Base-by-base conservation (phyloP, 2,888 invertebrate species). In the Oegoconia quadripuncta region DNA sequence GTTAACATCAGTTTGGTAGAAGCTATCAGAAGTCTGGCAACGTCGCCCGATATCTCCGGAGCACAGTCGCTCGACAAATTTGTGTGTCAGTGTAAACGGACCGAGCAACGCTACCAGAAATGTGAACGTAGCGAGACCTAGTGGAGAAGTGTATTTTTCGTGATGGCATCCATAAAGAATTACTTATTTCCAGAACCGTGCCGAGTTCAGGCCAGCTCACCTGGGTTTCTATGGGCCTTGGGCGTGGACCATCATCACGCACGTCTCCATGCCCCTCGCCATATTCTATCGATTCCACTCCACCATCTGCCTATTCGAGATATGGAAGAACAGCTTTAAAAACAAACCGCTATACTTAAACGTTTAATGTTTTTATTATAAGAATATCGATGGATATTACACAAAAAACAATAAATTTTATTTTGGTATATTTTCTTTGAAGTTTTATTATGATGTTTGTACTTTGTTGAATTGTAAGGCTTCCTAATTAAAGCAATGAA, bases 221-320 rank as follows among this genome's bases (percentile, higher is more conserved):
- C 80, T 95, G 13, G 73, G 91, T 34, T 95, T 96, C 76, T 96
- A 93, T 65, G 95, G 95, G 0, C 90, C 93, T 1, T 95, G 95
- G 95, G 94, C 94, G 2, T 97, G 96, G 96, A 95, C 95, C 0
- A 94, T 96, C 52, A 95, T 97, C 55, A 95, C 95, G 0, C 95
- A 96, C 66, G 93, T 96, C 0, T 94, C 95, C 0, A 95, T 95
- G 92, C 96, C 96, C 0, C 80, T 97, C 31, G 95, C 95, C 0
- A 96, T 96, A 55, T 96, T 96, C 80, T 97, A 95, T 76, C 88
- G 97, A 27, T 97, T 97, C 67, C 96, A 97, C 74, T 96, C 96
- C 2, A 95, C 96, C 0, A 96, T 97, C 54, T 97, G 97, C 72
- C 89, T 97, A 13, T 96, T 96, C 61, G 96, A 97, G 74, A 94